phyloP scores from a whole-genome alignment of 2,113 vertebrate species.

The Tauraco erythrolophus region DNA sequence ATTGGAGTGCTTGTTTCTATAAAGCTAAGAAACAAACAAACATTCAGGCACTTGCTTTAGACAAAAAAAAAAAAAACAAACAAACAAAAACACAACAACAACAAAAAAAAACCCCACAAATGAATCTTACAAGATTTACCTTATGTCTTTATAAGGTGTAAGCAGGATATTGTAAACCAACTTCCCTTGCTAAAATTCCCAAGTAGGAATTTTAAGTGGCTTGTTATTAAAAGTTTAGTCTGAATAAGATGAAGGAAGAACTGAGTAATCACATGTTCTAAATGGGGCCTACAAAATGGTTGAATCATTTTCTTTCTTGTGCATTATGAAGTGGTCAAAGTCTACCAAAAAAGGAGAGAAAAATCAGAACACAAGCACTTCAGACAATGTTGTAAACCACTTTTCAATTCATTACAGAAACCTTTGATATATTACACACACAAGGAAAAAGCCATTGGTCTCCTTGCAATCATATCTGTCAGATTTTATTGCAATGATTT shows the following conservation, averaged over 20 bases:
- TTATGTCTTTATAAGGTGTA: constrained; percentile 67
- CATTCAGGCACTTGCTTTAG: constrained; percentile 37
- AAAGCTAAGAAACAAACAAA: constrained; percentile 44
- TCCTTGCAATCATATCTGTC: neutral
- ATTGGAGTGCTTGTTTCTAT: constrained; percentile 52
- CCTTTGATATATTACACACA: neutral
- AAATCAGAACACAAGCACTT: neutral
- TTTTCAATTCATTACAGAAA: neutral
- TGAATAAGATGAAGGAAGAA: constrained; percentile 61
- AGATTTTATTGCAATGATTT: neutral
- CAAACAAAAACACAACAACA: no score
- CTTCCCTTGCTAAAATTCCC: constrained; percentile 50
- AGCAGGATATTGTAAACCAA: constrained; percentile 51
- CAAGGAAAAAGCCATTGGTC: neutral
- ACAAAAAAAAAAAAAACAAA: constrained; percentile 60
- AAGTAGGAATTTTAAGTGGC: constrained; percentile 53
- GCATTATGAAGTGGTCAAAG: neutral
- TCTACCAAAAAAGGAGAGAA: neutral
- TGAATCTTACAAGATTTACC: constrained; percentile 42
- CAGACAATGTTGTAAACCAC: neutral
- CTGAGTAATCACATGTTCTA: constrained; percentile 9
- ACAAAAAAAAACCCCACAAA: no score
- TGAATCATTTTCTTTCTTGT: neutral
- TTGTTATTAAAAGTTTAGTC: constrained; percentile 68
- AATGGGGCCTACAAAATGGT: constrained; percentile 13